Evolutionary conservation across 1,140 invertebrate species (phyloP).

Genomic region (Papilio helenus): DNA sequence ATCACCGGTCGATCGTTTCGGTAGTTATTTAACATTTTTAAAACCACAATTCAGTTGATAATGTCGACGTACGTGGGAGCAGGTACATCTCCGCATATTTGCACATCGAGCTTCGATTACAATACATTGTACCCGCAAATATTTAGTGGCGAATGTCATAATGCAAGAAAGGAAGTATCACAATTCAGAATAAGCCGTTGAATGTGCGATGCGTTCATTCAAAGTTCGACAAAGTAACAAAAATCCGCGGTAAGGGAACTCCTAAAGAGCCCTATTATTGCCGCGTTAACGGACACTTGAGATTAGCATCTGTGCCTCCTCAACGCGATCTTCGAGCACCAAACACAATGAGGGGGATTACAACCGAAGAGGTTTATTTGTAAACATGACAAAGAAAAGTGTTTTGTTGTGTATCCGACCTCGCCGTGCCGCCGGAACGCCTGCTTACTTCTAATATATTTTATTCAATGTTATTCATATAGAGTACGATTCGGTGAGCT

Average conservation of each 20-base stretch:
- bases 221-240: constrained; percentile 56
- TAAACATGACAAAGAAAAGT: constrained; percentile 78
- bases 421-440: constrained; percentile 61
- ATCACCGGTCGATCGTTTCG: constrained; percentile 21
- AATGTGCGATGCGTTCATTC: constrained; percentile 70
- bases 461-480: constrained; percentile 72
- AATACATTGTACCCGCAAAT: constrained; percentile 31
- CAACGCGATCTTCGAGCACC: constrained; percentile 69
- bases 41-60: constrained; percentile 7
- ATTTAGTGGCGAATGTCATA: constrained; percentile 34
- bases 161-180: constrained; percentile 66
- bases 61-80: constrained; percentile 22
- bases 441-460: constrained; percentile 66
- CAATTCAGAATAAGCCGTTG: constrained; percentile 59
- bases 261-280: constrained; percentile 76
- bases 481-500: constrained; percentile 58
- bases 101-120: constrained; percentile 32
- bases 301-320: constrained; percentile 80
- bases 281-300: constrained; percentile 81
- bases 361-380: constrained; percentile 79
- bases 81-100: constrained; percentile 31
- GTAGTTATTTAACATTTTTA: constrained; percentile 17
- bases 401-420: constrained; percentile 64
- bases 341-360: constrained; percentile 77
- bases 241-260: constrained; percentile 66